Evolutionary conservation across 2,888 invertebrate genomes (phyloP), one percentile per base, ranked within the genome.

Genomic region (Drosophila multiciliata): DNA sequence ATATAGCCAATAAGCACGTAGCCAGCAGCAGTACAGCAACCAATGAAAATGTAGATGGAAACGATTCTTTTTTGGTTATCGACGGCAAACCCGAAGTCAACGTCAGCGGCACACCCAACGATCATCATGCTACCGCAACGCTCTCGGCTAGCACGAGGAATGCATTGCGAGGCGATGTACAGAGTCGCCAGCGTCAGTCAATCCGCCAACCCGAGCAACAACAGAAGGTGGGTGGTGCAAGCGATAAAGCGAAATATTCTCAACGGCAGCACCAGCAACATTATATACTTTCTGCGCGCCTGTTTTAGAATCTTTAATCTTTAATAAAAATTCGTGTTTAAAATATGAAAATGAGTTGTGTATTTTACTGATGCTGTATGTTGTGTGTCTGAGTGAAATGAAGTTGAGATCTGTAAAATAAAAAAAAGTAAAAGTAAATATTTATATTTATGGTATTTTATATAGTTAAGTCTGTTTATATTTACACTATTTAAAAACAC

Each of bases 71-170:
- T 17, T 11, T 11, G 2, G n/a, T n/a, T 7, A 54, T 36, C 36
- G 54, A 5, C 6, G 53, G 5, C n/a, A 54, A 23, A 15, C 17
- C 38, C 48, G 67, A 55, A 57, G 42, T 11, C 57, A 63, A 35
- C 15, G 66, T 1, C 20, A 26, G n/a, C 33, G 60, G 63, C 32
- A 63, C 15, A 63, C 12, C 63, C 33, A 38, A 29, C 11, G 60
- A 69, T 12, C 64, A 73, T 23, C 26, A 15, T 32, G n/a, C 15
- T 9, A 26, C 40, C 5, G 12, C 58, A n/a, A 26, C 35, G 4
- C 66, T 77, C 63, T 80, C 78, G 15, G 73, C 79, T 48, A 72
- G 78, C 61, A 65, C 83, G 62, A 87, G 87, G 32, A 90, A 82
- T 78, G 65, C 73, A n/a, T 62, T 90, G 83, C 80, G 72, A 7